Evolutionary conservation across 2,888 invertebrate genomes (phyloP).

Genomic region (Thelaira solivaga): DNA sequence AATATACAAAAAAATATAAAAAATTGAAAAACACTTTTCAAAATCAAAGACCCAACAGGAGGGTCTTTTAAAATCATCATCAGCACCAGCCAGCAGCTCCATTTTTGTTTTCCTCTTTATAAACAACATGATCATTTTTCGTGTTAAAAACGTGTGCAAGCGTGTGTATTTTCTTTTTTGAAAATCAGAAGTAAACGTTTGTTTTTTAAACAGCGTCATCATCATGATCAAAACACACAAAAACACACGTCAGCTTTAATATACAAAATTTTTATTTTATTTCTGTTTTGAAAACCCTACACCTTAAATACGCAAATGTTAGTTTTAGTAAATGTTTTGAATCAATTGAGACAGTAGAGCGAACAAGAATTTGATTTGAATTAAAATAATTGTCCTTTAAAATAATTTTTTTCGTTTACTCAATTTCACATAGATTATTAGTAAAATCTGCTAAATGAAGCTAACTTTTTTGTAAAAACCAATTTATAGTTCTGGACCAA

Average conservation of each 20-base stretch:
- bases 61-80: constrained; percentile 46
- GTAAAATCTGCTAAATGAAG: too few relatives aligned
- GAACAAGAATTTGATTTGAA: too few relatives aligned
- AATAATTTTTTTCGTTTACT: too few relatives aligned
- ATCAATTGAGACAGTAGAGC: too few relatives aligned
- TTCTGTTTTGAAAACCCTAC: background rate
- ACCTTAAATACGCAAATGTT: background rate
- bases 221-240: constrained; percentile 42
- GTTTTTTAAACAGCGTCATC: constrained; percentile 52
- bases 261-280: background rate
- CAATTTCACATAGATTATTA: too few relatives aligned
- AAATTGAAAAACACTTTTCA: constrained; percentile 23
- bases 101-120: constrained; percentile 15
- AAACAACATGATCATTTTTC: constrained; percentile 26
- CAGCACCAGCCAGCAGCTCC: background rate
- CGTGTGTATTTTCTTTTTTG: constrained; percentile 31
- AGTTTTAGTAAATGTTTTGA: background rate
- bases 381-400: too few relatives aligned
- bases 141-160: background rate
- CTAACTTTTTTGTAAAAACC: too few relatives aligned
- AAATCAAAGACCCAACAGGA: constrained; percentile 60
- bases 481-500: too few relatives aligned
- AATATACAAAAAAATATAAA: constrained; percentile 22
- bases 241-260: constrained; percentile 57
- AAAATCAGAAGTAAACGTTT: constrained; percentile 53